Conservation (phyloP, 2,113 vertebrate species). For the Ascaphus truei region DNA sequence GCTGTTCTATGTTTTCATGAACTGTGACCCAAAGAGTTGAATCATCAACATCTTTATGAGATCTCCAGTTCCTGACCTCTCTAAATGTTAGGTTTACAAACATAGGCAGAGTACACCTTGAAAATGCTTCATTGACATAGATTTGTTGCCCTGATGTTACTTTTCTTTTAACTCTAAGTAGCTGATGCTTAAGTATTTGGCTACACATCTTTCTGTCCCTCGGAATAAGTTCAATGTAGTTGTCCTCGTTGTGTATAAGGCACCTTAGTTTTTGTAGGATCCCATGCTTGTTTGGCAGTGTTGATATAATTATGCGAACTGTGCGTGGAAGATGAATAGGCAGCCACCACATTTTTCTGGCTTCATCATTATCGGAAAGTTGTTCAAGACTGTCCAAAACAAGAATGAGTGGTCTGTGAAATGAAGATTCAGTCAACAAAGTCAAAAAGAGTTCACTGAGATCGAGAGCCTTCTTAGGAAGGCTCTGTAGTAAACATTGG, state of each 20-base stretch:
- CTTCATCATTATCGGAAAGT: constrained; percentile 85
- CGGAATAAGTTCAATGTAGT: constrained; percentile 85
- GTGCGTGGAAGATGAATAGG: constrained; percentile 88
- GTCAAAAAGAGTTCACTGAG: constrained; percentile 90
- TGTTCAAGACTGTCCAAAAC: constrained; percentile 91
- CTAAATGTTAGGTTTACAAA: constrained; percentile 95
- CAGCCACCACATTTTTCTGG: constrained; percentile 96
- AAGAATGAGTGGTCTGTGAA: constrained; percentile 87
- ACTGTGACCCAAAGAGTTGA: constrained; percentile 90
- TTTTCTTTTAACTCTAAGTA: constrained; percentile 88
- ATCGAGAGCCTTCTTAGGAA: constrained; percentile 93
- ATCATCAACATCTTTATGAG: constrained; percentile 94
- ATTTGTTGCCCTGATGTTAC: constrained; percentile 98
- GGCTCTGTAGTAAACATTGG: constrained; percentile 87
- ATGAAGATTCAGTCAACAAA: constrained; percentile 88
- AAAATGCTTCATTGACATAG: constrained; percentile 93
- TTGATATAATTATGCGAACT: constrained; percentile 88
- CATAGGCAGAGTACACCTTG: constrained; percentile 95
- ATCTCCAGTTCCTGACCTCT: constrained; percentile 91
- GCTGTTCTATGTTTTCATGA: constrained; percentile 93
- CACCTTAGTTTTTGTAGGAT: constrained; percentile 92
- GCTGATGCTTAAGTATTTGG: constrained; percentile 93
- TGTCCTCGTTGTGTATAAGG: constrained; percentile 85
- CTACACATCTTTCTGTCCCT: constrained; percentile 93
- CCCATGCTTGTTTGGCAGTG: constrained; percentile 92